phyloP scores from a whole-genome alignment of 2,888 invertebrate species.

The Tenodera sinensis region DNA sequence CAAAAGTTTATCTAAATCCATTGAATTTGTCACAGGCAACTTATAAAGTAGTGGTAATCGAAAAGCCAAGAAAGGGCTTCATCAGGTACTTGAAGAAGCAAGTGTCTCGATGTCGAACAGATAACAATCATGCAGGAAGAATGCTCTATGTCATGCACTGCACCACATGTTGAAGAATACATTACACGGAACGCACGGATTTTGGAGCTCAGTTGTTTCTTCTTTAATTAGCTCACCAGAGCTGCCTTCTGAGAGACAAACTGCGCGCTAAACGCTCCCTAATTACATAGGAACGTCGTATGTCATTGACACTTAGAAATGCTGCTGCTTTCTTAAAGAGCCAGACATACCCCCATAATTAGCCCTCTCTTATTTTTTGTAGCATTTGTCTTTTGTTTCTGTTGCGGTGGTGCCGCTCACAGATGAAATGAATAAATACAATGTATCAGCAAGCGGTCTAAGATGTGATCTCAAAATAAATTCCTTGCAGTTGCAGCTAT shows the following conservation, averaged over 20 bases:
- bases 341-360: not conserved
- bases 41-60: too few species aligned
- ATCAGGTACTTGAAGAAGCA: not conserved
- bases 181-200: not conserved
- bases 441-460: too few species aligned
- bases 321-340: not conserved
- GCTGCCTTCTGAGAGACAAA: conserved; percentile 16
- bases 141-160: not conserved
- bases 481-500: too few species aligned
- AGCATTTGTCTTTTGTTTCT: not conserved
- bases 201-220: not conserved
- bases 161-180: not conserved
- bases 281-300: conserved; percentile 17
- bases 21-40: too few species aligned
- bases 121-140: not conserved
- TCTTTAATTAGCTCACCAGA: not conserved
- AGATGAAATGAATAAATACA: not conserved
- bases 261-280: conserved; percentile 23
- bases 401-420: not conserved
- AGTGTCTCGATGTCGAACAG: not conserved
- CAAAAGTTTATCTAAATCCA: too few species aligned
- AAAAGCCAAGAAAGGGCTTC: not conserved
- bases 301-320: conserved; percentile 11
- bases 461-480: too few species aligned
- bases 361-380: not conserved